Percentiles rank a stretch among this genome's conserved stretches.
Conservation (phyloP, 1,140 invertebrate genomes). For the Drosophila insularis region DNA sequence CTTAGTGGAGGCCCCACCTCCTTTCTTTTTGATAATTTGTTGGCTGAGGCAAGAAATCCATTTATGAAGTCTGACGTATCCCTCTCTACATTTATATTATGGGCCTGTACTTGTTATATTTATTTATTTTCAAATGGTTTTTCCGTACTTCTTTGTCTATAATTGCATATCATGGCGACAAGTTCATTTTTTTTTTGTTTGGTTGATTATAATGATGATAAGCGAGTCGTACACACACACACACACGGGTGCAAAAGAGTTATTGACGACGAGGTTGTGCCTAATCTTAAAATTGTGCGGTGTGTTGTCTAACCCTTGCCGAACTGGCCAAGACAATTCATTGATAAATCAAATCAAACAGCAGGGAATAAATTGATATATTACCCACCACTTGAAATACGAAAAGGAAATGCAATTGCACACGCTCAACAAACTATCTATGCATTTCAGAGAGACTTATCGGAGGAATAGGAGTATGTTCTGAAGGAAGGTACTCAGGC, state of each 20-base stretch:
- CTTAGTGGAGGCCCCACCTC: neutral
- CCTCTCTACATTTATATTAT: neutral
- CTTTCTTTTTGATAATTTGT: neutral
- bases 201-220: conserved; percentile 13
- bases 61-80: conserved; percentile 9
- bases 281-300: neutral
- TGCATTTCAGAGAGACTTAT: too few species aligned
- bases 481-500: neutral
- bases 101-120: neutral
- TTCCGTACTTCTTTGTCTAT: conserved; percentile 15
- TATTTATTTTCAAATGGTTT: conserved; percentile 6
- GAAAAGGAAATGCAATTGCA: conserved; percentile 4
- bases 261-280: conserved; percentile 2
- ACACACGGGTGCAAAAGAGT: neutral
- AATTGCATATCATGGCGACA: conserved; percentile 22
- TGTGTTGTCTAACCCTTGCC: neutral
- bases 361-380: neutral
- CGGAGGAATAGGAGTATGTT: too few species aligned
- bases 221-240: neutral
- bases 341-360: conserved; percentile 18
- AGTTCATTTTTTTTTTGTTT: neutral
- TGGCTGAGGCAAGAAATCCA: conserved; percentile 1
- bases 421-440: neutral
- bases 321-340: neutral
- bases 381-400: conserved; percentile 1